Base-by-base conservation (phyloP, 2,113 vertebrate species). In the Odocoileus virginianus region DNA sequence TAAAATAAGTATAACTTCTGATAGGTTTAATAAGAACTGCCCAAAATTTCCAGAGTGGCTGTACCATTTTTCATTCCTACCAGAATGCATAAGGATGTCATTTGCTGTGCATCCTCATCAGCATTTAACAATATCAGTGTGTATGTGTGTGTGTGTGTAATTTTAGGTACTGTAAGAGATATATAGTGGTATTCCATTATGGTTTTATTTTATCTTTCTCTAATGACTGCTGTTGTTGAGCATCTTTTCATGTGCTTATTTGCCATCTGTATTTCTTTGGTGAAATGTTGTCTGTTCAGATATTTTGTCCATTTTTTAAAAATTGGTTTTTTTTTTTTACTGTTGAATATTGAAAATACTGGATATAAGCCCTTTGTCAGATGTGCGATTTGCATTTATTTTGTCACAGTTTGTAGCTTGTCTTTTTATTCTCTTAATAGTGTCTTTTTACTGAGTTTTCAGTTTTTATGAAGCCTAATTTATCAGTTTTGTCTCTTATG, bases 321-420 rank as follows among this genome's bases (percentile, higher is more conserved):
- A 67, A 15, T 0, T 40, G 36, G 36, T 45, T 45, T 45, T 45
- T 11, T 47, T 96, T 88, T 74, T 55, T 86, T 64, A 60, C 40
- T 84, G 11, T 64, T 19, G 54, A 64, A 19, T 76, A 30, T 79
- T 94, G 74, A 54, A 25, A 60, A 16, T 84, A 45, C 43, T 81
- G 50, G 25, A 3, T 86, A 78, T 83, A 64, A 91, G 15, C 54
- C n/a, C 81, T 94, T 96, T 83, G 84, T 85, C 43, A 78, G 91
- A 86, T 67, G 30, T 40, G 14, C 52, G 36, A 74, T 96, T 95
- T 97, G 87, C 71, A 54, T 91, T n/a, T 50, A 55, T 93, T 92
- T 96, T 87, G 21, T 81, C 82, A 58, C 6, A 21, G 40, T 71
- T 71, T 79, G 3, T 79, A 50, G 52, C 15, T 81, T 89, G 36